Percentiles rank a stretch among this genome's conserved stretches.
phyloP scores from a whole-genome alignment of 2,888 invertebrate genomes.

The Aleiodes leptofemur region DNA sequence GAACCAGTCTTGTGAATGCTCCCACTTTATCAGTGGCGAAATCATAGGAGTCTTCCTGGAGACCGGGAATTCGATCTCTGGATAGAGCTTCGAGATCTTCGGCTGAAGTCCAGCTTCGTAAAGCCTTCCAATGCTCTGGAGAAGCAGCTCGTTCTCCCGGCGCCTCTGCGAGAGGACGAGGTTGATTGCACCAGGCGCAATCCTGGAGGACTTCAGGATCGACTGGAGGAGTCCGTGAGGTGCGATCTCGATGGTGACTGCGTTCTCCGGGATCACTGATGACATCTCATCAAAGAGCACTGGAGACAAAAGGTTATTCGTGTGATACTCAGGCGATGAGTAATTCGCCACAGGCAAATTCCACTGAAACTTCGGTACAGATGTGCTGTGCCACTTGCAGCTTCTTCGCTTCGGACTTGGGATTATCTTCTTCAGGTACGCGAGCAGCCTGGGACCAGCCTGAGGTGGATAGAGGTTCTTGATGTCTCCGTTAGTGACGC shows the following conservation, averaged over 20 bases:
- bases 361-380: constrained; percentile 86
- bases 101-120: constrained; percentile 87
- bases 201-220: constrained; percentile 85
- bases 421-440: constrained; percentile 81
- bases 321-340: constrained; percentile 92
- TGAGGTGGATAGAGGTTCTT: constrained; percentile 82
- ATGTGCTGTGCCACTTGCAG: constrained; percentile 90
- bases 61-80: constrained; percentile 87
- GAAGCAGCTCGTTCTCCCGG: constrained; percentile 80
- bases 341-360: constrained; percentile 79
- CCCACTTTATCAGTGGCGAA: constrained; percentile 90
- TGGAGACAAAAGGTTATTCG: constrained; percentile 86
- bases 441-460: constrained; percentile 82
- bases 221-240: constrained; percentile 93
- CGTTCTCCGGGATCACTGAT: constrained; percentile 86
- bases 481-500: constrained; percentile 78
- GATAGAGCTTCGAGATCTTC: constrained; percentile 86
- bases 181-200: constrained; percentile 80
- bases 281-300: constrained; percentile 88
- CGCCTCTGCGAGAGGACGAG: constrained; percentile 86
- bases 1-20: constrained; percentile 88
- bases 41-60: constrained; percentile 91
- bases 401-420: constrained; percentile 82
- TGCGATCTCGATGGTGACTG: constrained; percentile 91
- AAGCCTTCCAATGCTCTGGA: constrained; percentile 83